Base-by-base conservation (phyloP, 2,888 invertebrate genomes). In the Epicampocera succincta region DNA sequence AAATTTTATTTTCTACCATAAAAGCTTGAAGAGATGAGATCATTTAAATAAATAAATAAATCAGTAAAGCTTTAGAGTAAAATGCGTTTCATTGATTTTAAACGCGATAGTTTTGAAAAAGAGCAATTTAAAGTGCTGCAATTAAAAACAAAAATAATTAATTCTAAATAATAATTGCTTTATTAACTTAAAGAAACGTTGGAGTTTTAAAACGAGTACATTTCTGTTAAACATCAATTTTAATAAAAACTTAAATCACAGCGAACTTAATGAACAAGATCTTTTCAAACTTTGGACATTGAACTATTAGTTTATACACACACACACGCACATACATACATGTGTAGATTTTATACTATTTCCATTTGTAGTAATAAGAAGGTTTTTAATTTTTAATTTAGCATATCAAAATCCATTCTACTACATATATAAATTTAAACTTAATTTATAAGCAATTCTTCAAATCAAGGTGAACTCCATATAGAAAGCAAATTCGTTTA, bases 391-490 rank as follows among this genome's bases (percentile, higher is more conserved):
- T 38, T 33, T 52, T 52, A 33, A 61, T 44, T 74, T 65, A 44
- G 46, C 63, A 63, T 65, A 61, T 46, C 54, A 9, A 73, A 54
- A 54, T 44, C 19, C n/a, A 63, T 25, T 72, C 61, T 12, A 0
- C n/a, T n/a, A n/a, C n/a, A n/a, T n/a, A n/a, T 33, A 42, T 33
- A 44, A 46, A 56, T 12, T 1, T 8, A 42, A 19, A 21, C 61
- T 61, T 15, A 13, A 13, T 50, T 60, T 61, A 63, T 13, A 69
- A 56, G 46, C 38, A 58, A 33, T 42, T 38, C 38, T 40, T 52
- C 21, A 72, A 60, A 44, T 72, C 78, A 79, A 68, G 79, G 79
- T 54, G 40, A 79, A 68, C 68, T 54, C 61, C 66, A 54, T 33
- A 33, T 60, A 38, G 38, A 68, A 68, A 73, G 58, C 25, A 33